Evolutionary conservation across 2,888 invertebrate genomes (phyloP).

Genomic region (Stenoptilia bipunctidactyla): DNA sequence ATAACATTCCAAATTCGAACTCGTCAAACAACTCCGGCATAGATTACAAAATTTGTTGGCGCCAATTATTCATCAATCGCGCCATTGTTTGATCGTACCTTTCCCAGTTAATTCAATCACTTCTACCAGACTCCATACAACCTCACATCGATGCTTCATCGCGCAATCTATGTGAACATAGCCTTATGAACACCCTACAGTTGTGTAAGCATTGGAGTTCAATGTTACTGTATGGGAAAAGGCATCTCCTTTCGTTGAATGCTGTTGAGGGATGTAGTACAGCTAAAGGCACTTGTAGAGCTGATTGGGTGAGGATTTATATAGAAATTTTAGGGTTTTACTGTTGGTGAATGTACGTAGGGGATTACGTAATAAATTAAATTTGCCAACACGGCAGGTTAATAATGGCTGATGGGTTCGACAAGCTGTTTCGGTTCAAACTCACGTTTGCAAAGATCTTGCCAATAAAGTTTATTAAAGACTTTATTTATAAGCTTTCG

Average conservation of each 20-base stretch:
- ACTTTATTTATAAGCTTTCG: too few species aligned
- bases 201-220: too few species aligned
- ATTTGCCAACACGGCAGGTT: conserved; percentile 13
- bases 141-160: not conserved
- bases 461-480: too few species aligned
- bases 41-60: not conserved
- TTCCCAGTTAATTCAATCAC: not conserved
- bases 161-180: not conserved
- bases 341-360: conserved; percentile 3
- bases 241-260: too few species aligned
- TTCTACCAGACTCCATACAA: not conserved
- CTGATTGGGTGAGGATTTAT: not conserved
- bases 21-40: too few species aligned
- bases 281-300: not conserved
- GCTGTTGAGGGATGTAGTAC: not conserved
- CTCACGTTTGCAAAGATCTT: not conserved
- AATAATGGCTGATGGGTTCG: conserved; percentile 7
- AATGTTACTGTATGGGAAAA: too few species aligned
- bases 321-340: conserved; percentile 14
- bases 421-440: not conserved
- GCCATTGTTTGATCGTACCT: not conserved
- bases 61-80: not conserved
- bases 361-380: conserved; percentile 11
- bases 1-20: too few species aligned
- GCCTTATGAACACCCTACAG: too few species aligned